These are phyloP conservation scores for Stenodera caucasica DNA, from an alignment of 2,888 invertebrate species.

Conservation along the genomic window DNA sequence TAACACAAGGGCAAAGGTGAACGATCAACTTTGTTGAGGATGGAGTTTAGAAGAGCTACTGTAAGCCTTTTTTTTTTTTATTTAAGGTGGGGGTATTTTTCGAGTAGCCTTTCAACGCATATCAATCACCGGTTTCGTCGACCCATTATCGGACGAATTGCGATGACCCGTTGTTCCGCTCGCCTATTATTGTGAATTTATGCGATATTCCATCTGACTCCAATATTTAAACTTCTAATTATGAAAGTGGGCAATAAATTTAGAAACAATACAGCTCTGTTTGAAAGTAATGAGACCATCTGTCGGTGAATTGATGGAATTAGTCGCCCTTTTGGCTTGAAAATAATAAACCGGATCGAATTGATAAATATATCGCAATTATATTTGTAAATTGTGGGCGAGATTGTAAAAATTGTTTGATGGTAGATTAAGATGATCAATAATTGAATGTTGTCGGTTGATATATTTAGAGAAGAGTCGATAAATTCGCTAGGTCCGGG, in stretches of 20 bases:
- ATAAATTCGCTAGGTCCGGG: not conserved
- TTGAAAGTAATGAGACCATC: constrained; percentile 51
- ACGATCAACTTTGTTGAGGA: constrained; percentile 25
- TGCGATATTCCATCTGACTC: constrained; percentile 39
- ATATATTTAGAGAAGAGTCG: too few species aligned
- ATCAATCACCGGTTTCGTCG: too few species aligned
- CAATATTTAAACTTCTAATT: constrained; percentile 47
- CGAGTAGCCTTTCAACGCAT: too few species aligned
- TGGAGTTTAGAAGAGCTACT: constrained; percentile 21
- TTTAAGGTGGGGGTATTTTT: too few species aligned
- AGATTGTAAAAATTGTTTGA: not conserved
- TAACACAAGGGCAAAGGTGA: constrained; percentile 37
- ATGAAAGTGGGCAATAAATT: constrained; percentile 51
- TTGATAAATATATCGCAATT: too few species aligned
- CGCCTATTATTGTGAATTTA: constrained; percentile 41
- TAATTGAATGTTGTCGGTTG: not conserved
- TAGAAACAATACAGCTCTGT: constrained; percentile 50
- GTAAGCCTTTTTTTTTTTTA: constrained; percentile 15
- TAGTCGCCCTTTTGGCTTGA: too few species aligned
- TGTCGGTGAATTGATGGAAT: constrained; percentile 52
- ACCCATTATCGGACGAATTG: too few species aligned
- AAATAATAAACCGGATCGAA: too few species aligned
- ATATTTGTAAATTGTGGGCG: too few species aligned
- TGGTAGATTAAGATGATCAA: not conserved
- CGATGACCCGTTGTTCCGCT: too few species aligned